Evolutionary conservation across 2,888 invertebrate species (phyloP).

Genomic region (Rotaria sp.): DNA sequence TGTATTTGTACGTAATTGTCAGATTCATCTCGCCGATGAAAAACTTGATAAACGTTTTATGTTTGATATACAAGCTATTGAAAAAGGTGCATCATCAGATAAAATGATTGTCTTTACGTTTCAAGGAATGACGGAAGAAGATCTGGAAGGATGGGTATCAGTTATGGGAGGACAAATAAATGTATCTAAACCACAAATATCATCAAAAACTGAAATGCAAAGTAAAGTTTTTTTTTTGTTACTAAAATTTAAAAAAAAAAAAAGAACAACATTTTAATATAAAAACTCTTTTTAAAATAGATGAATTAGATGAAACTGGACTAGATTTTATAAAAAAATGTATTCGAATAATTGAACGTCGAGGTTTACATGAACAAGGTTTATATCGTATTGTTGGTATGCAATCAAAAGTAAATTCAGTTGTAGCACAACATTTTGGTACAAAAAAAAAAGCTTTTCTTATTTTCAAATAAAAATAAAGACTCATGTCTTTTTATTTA

Average conservation of each 20-base stretch:
- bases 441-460: not conserved
- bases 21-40: slow-evolving; percentile 68
- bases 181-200: not conserved
- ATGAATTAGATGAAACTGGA: slow-evolving; percentile 73
- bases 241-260: no score
- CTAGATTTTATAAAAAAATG: slow-evolving; percentile 80
- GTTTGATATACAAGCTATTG: slow-evolving; percentile 70
- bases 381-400: slow-evolving; percentile 88
- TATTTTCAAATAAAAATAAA: slow-evolving; percentile 57
- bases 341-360: slow-evolving; percentile 72
- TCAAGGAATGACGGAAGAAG: slow-evolving; percentile 85
- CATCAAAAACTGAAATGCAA: slow-evolving; percentile 4
- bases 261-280: no score
- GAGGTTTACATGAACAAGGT: slow-evolving; percentile 90
- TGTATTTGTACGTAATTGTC: not conserved
- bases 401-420: slow-evolving; percentile 79
- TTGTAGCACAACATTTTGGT: slow-evolving; percentile 34
- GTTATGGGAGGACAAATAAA: slow-evolving; percentile 81
- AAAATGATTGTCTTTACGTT: slow-evolving; percentile 62
- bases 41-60: slow-evolving; percentile 83
- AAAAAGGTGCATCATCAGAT: slow-evolving; percentile 42
- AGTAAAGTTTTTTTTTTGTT: not conserved
- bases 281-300: not conserved
- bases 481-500: not conserved
- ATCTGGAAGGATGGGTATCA: slow-evolving; percentile 79